These are phyloP conservation scores for Psittacula echo DNA, from an alignment of 2,797 vertebrate genomes.

Conservation along the genomic window DNA sequence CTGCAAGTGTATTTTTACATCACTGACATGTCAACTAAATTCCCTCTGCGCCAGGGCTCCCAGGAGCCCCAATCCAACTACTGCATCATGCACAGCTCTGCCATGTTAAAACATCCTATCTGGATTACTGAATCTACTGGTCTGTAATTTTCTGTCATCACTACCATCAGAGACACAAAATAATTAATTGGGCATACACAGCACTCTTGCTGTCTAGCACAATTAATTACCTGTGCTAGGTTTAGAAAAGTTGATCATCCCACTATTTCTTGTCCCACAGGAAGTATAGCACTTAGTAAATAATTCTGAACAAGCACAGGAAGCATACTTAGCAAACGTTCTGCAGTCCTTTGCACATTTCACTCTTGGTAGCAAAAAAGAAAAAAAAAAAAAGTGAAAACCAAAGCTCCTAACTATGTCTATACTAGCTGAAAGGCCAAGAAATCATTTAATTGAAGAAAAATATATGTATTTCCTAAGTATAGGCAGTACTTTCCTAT, in stretches of 20 bases:
- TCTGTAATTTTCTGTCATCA: conserved; percentile 2
- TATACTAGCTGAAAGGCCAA: not conserved
- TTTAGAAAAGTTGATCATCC: not conserved
- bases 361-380: not conserved
- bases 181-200: not conserved
- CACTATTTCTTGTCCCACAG: not conserved
- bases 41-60: not conserved
- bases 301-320: conserved; percentile 3
- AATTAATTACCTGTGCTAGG: conserved; percentile 1
- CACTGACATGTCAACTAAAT: not conserved
- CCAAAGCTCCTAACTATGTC: not conserved
- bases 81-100: not conserved
- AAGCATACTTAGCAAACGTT: not conserved
- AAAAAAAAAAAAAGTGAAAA: not conserved
- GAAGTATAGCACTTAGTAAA: not conserved
- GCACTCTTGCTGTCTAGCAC: not conserved
- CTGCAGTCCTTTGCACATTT: not conserved
- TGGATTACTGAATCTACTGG: not conserved
- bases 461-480: not conserved
- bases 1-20: not conserved
- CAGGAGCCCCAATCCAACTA: not conserved
- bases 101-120: not conserved
- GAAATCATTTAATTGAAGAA: not conserved
- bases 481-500: not conserved
- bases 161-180: not conserved